Evolutionary conservation across 2,113 vertebrate genomes (phyloP).

Genomic region (Carassius gibelio): DNA sequence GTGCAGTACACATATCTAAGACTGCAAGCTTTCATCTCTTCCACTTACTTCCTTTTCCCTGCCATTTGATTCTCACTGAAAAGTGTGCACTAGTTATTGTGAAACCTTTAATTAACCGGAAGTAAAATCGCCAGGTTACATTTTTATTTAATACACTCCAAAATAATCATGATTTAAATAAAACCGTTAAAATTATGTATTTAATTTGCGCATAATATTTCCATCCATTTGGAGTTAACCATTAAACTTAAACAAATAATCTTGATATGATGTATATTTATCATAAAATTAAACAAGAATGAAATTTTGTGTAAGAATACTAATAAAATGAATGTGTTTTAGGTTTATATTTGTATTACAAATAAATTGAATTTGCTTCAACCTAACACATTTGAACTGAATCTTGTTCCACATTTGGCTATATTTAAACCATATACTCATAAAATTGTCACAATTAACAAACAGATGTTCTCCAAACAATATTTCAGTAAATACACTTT

Average conservation of each 20-base stretch:
- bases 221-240: neutral
- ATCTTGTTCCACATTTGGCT: neutral
- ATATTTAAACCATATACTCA: too few relatives aligned
- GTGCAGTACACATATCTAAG: slow-evolving; percentile 22
- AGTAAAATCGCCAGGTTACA: neutral
- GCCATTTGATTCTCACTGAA: slow-evolving; percentile 50
- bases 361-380: neutral
- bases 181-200: neutral
- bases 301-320: too few relatives aligned
- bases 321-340: too few relatives aligned
- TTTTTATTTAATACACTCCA: too few relatives aligned
- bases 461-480: too few relatives aligned
- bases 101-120: neutral
- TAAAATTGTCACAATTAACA: too few relatives aligned
- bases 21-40: slow-evolving; percentile 47
- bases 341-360: neutral
- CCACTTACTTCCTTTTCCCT: slow-evolving; percentile 16
- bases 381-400: too few relatives aligned
- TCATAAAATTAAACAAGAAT: too few relatives aligned
- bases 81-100: neutral
- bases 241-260: neutral
- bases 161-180: neutral
- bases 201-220: neutral
- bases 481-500: too few relatives aligned
- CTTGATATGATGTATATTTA: neutral